Conservation (phyloP, 2,797 vertebrate species). For the Characodon lateralis region DNA sequence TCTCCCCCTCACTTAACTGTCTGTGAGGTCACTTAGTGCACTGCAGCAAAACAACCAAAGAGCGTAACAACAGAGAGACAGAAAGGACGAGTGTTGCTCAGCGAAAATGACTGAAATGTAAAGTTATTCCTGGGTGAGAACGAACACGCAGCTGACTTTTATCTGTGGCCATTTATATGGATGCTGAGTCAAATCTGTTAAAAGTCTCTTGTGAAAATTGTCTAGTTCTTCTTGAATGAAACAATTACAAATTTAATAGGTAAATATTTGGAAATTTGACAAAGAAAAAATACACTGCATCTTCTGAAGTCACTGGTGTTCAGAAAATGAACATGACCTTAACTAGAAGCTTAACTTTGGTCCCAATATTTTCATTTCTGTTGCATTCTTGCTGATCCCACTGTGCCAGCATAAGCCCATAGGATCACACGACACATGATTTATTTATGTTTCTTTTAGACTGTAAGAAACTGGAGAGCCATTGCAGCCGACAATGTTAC, state of each 20-base stretch:
- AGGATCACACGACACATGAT: constrained; percentile 51
- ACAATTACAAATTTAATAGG: not conserved
- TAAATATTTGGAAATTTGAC: not conserved
- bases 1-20: not conserved
- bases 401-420: constrained; percentile 41
- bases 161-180: not conserved
- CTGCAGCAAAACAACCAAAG: not conserved
- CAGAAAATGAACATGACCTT: not conserved
- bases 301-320: not conserved
- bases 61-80: not conserved
- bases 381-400: constrained; percentile 15
- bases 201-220: not conserved
- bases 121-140: not conserved
- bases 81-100: not conserved
- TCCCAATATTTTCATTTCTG: constrained; percentile 9
- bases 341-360: constrained; percentile 1
- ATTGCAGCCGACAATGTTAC: constrained; percentile 41
- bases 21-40: not conserved
- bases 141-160: not conserved
- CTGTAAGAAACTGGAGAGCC: constrained; percentile 58
- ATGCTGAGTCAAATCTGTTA: not conserved
- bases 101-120: not conserved
- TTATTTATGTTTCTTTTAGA: constrained; percentile 65
- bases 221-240: not conserved
- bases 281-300: not conserved